Conservation (phyloP, 1,140 invertebrate species). For the Drosophila obscura region DNA sequence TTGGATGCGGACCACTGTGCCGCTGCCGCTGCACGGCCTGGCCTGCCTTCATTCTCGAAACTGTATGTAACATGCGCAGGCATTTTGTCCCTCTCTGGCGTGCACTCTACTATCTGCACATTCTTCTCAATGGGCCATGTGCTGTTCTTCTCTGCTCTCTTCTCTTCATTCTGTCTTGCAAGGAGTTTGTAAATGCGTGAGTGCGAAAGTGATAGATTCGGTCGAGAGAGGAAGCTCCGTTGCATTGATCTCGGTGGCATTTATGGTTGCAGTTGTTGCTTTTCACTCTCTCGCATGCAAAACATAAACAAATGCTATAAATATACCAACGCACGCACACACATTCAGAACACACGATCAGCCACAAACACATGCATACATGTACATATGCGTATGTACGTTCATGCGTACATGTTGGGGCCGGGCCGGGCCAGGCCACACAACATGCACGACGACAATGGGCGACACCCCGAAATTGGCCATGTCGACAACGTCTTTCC, state of each 20-base stretch:
- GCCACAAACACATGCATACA: conserved; percentile 6
- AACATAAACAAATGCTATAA: conserved; percentile 82
- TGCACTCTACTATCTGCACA: conserved; percentile 19
- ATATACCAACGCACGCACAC: conserved; percentile 62
- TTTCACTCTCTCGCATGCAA: conserved; percentile 62
- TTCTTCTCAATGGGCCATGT: conserved; percentile 44
- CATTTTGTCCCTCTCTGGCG: conserved; percentile 22
- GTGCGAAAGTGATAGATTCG: conserved; percentile 1
- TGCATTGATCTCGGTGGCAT: conserved; percentile 9
- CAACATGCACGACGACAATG: conserved; percentile 36
- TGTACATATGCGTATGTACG: conserved; percentile 10
- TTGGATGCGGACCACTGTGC: conserved; percentile 22
- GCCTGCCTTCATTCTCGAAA: conserved; percentile 14
- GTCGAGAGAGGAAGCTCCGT: neutral
- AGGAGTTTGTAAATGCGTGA: conserved; percentile 12
- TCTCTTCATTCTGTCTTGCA: conserved; percentile 13
- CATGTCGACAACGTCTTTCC: conserved; percentile 2
- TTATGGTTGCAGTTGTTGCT: conserved; percentile 29
- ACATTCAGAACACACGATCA: neutral
- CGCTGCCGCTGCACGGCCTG: too few species aligned
- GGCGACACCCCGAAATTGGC: too few species aligned
- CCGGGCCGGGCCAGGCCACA: conserved; percentile 50
- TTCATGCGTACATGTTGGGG: conserved; percentile 45
- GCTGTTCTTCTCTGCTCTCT: neutral
- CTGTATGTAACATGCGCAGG: conserved; percentile 22